A percentile compares a stretch with the other conserved stretches of the same genome.
Evolutionary conservation across 2,797 vertebrate genomes (phyloP).

Genomic region (Masticophis lateralis): DNA sequence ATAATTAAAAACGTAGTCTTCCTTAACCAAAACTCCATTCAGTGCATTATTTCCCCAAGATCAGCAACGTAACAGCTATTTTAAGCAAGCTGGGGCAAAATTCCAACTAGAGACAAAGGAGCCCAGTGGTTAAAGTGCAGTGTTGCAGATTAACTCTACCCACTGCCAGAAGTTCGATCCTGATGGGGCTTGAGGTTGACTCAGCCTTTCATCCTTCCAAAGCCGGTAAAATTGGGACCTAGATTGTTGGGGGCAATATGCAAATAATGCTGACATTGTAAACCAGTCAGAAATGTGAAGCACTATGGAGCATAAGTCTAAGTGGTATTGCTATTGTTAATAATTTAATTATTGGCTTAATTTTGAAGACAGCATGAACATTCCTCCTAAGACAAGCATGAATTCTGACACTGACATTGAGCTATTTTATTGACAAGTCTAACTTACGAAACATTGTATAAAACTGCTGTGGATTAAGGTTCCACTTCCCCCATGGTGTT

Average conservation of each 20-base stretch:
- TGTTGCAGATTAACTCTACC: not conserved
- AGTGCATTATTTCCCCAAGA: not conserved
- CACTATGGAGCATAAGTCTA: not conserved
- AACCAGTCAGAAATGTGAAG: not conserved
- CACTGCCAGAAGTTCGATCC: not conserved
- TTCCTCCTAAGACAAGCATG: not conserved
- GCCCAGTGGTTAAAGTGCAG: not conserved
- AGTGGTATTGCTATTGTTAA: not conserved
- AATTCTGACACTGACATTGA: slow-evolving; percentile 12
- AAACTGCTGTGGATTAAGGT: slow-evolving; percentile 98
- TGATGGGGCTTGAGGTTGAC: not conserved
- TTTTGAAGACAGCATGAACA: not conserved
- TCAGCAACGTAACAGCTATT: not conserved
- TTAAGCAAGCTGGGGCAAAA: not conserved
- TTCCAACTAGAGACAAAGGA: not conserved
- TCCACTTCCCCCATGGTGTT: slow-evolving; percentile 99
- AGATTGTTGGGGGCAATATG: not conserved
- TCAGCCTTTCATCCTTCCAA: not conserved
- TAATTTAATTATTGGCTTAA: not conserved
- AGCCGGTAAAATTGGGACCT: not conserved
- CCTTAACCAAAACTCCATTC: not conserved
- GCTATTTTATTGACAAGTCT: not conserved
- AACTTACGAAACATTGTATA: slow-evolving; percentile 99
- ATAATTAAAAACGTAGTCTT: not conserved
- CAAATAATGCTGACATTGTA: not conserved